These are phyloP conservation scores for Fragum fragum DNA, from an alignment of 2,888 invertebrate genomes.

Conservation along the genomic window DNA sequence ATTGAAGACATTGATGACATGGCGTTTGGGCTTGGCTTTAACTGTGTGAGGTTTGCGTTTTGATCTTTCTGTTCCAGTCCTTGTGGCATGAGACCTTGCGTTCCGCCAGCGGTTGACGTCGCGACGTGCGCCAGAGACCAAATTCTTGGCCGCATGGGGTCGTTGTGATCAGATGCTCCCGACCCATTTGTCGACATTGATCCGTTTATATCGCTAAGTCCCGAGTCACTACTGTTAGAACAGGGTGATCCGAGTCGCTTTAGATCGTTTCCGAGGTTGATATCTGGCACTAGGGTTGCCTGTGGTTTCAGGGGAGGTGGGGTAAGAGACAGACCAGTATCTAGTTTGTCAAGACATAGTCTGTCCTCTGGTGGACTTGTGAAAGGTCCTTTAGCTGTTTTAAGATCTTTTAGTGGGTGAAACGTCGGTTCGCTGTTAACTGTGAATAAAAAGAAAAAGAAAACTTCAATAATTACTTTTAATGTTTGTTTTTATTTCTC, in stretches of 20 bases:
- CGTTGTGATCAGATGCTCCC: conserved; percentile 63
- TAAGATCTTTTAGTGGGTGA: conserved; percentile 45
- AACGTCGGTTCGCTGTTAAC: conserved; percentile 7
- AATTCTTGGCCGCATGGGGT: conserved; percentile 79
- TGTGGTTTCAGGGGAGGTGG: conserved; percentile 64
- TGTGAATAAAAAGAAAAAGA: conserved; percentile 5
- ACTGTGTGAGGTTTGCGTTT: conserved; percentile 66
- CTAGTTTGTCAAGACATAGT: conserved; percentile 54
- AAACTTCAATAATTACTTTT: too few relatives aligned
- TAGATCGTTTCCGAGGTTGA: conserved; percentile 63
- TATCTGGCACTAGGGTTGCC: conserved; percentile 58
- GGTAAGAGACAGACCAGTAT: conserved; percentile 55
- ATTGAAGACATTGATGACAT: conserved; percentile 37
- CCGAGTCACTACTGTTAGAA: conserved; percentile 83
- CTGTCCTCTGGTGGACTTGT: conserved; percentile 51
- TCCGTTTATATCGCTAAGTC: conserved; percentile 80
- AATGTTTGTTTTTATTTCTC: too few relatives aligned
- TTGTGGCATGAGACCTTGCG: conserved; percentile 39
- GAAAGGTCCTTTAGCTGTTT: conserved; percentile 43
- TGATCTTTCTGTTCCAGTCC: conserved; percentile 67
- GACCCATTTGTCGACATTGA: conserved; percentile 73
- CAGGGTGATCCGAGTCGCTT: conserved; percentile 81
- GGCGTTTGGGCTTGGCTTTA: conserved; percentile 65
- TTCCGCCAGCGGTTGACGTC: conserved; percentile 77
- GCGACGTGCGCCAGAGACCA: conserved; percentile 85